Evolutionary conservation across 2,797 vertebrate species (phyloP).

Genomic region (Lophius americanus): DNA sequence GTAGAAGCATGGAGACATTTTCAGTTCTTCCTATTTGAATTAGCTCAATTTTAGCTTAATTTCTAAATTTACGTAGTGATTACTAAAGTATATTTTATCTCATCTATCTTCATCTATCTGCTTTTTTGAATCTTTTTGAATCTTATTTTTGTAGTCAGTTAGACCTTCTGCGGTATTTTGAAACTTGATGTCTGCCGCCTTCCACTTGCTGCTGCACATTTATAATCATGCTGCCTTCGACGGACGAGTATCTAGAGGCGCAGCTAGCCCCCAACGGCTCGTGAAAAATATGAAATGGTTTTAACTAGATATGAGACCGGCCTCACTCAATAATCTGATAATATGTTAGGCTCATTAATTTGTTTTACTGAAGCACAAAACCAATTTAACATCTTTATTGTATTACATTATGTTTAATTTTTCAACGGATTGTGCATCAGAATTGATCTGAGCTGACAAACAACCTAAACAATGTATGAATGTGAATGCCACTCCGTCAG

Average conservation of each 20-base stretch:
- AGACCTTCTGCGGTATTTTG: neutral
- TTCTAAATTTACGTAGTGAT: too few species aligned
- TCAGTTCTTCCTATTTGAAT: too few species aligned
- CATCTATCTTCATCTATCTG: too few species aligned
- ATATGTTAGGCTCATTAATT: neutral
- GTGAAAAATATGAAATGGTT: conserved; percentile 5
- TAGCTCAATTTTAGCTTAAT: too few species aligned
- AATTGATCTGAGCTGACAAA: neutral
- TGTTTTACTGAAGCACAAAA: neutral
- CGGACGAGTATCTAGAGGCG: neutral
- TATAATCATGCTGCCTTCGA: conserved; percentile 6
- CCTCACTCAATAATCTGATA: neutral
- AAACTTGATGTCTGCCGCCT: conserved; percentile 24
- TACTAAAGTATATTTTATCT: too few species aligned
- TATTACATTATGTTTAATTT: neutral
- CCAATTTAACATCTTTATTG: neutral
- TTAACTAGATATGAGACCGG: conserved; percentile 5
- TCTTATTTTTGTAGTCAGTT: neutral
- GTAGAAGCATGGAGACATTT: too few species aligned
- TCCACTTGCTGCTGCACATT: conserved; percentile 8
- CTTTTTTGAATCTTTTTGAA: too few species aligned
- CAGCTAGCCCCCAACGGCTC: conserved; percentile 4
- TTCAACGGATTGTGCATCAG: neutral
- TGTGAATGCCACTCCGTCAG: neutral
- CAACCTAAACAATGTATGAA: neutral